These are phyloP conservation scores for Oryzias sinensis DNA, from an alignment of 2,797 vertebrate species.

Conservation along the genomic window DNA sequence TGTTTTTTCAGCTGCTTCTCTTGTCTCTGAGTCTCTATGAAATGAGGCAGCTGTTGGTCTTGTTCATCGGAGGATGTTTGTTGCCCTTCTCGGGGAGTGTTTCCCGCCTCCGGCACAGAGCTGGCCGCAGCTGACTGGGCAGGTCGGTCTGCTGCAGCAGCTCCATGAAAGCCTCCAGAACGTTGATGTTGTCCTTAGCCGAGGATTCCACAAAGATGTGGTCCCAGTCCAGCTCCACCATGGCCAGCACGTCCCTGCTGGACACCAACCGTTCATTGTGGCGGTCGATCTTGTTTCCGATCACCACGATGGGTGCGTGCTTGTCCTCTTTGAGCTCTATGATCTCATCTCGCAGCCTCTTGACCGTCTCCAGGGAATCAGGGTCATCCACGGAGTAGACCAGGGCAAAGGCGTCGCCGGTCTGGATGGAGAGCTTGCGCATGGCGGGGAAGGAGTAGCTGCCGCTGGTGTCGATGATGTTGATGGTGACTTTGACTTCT, in stretches of 20 bases:
- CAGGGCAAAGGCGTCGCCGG: constrained; percentile 87
- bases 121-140: constrained; percentile 84
- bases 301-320: constrained; percentile 86
- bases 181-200: constrained; percentile 87
- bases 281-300: constrained; percentile 88
- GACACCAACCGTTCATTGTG: constrained; percentile 73
- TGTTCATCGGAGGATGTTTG: constrained; percentile 89
- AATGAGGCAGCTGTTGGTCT: constrained; percentile 90
- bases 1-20: background rate
- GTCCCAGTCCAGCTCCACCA: constrained; percentile 91
- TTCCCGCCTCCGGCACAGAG: constrained; percentile 84
- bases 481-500: constrained; percentile 82
- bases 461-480: constrained; percentile 92
- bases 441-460: constrained; percentile 94
- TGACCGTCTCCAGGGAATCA: constrained; percentile 84
- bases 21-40: constrained; percentile 68
- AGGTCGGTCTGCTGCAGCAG: constrained; percentile 87
- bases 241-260: constrained; percentile 77
- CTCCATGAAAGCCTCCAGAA: constrained; percentile 87
- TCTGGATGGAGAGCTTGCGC: constrained; percentile 90
- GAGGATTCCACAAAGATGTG: constrained; percentile 86
- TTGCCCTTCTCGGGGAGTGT: constrained; percentile 83
- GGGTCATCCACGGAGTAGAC: constrained; percentile 87
- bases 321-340: constrained; percentile 90
- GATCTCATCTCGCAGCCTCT: constrained; percentile 88